Conservation (phyloP, 2,797 vertebrate genomes). For the Dryobates pubescens region DNA sequence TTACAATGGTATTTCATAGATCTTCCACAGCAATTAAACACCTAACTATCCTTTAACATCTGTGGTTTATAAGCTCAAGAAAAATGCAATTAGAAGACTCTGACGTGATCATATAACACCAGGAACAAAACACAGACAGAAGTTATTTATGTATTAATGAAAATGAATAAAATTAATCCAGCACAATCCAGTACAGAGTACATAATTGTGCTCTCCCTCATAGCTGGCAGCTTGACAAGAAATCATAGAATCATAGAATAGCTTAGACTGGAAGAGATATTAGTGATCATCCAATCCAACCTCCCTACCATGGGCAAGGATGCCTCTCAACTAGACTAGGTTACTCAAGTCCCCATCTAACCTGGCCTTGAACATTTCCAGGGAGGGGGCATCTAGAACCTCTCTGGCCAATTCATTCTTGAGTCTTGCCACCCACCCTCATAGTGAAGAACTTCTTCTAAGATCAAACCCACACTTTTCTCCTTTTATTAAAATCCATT, state of each 20-base stretch:
- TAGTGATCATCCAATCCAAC: too few species aligned
- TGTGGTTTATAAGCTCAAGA: not conserved
- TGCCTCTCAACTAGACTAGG: too few species aligned
- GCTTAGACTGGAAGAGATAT: too few species aligned
- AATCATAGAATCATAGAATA: not conserved
- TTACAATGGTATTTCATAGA: not conserved
- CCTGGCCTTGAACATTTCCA: too few species aligned
- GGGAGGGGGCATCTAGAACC: too few species aligned
- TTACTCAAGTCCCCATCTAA: too few species aligned
- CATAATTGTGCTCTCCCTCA: not conserved
- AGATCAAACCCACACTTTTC: too few species aligned
- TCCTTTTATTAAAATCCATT: too few species aligned
- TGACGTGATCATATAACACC: not conserved
- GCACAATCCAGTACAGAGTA: not conserved
- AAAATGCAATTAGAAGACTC: not conserved
- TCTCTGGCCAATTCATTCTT: too few species aligned
- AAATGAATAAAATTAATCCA: not conserved
- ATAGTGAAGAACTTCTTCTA: too few species aligned
- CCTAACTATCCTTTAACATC: not conserved
- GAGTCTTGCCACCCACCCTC: too few species aligned
- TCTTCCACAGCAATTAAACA: constrained; percentile 7
- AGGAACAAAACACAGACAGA: not conserved
- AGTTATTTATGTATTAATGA: not conserved
- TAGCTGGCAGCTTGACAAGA: not conserved
- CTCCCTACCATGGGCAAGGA: too few species aligned